phyloP scores from a whole-genome alignment of 1,140 invertebrate genomes.

The Apolygus lucorum region DNA sequence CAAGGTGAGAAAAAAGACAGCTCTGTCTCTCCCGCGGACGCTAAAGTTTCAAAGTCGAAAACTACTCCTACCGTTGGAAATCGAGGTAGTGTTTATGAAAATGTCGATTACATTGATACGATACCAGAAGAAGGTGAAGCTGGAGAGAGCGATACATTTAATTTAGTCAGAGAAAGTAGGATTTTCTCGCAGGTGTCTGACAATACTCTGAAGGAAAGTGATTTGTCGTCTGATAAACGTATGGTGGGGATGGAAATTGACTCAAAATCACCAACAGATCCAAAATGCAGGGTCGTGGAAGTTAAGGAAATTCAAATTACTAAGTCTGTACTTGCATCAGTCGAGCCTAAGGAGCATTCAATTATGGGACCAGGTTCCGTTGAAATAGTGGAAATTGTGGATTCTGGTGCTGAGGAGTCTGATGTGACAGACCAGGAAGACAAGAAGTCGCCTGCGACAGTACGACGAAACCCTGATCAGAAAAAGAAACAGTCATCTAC shows the following conservation, averaged over 20 bases:
- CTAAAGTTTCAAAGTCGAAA: slow-evolving; percentile 1
- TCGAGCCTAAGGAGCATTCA: slow-evolving; percentile 44
- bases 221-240: slow-evolving; percentile 29
- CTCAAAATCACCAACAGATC: slow-evolving; percentile 19
- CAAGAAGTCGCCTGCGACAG: slow-evolving; percentile 34
- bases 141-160: slow-evolving; percentile 43
- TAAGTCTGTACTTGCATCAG: slow-evolving; percentile 41
- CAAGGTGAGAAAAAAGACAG: neutral
- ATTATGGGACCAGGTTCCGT: slow-evolving; percentile 41
- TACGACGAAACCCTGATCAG: slow-evolving; percentile 29
- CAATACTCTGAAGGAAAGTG: slow-evolving; percentile 41
- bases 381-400: slow-evolving; percentile 46
- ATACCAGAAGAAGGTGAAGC: slow-evolving; percentile 33
- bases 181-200: slow-evolving; percentile 60
- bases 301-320: slow-evolving; percentile 49
- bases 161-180: slow-evolving; percentile 54
- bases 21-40: neutral
- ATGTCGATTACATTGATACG: slow-evolving; percentile 31
- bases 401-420: slow-evolving; percentile 46
- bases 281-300: slow-evolving; percentile 45
- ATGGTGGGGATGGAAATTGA: neutral
- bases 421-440: slow-evolving; percentile 47
- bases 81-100: slow-evolving; percentile 33
- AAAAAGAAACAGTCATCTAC: slow-evolving; percentile 31
- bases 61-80: slow-evolving; percentile 20